phyloP scores from a whole-genome alignment of 2,888 invertebrate species.

The Clitarchus hookeri region DNA sequence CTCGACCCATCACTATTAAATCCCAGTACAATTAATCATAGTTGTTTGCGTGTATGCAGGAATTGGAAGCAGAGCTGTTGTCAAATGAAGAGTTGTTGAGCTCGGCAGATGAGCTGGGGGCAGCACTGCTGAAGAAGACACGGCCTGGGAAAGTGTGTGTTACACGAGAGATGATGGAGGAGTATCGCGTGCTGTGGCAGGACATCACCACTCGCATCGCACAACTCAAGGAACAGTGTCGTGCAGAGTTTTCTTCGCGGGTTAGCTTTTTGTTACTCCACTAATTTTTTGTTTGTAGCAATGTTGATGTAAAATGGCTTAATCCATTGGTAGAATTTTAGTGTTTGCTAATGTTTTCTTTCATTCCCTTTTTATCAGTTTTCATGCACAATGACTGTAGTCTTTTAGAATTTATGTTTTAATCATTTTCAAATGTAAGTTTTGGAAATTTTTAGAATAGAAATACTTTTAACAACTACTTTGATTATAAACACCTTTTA shows the following conservation, averaged over 20 bases:
- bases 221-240: conserved; percentile 49
- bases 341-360: no score
- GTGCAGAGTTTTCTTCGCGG: conserved; percentile 21
- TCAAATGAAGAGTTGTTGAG: conserved; percentile 57
- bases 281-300: background rate
- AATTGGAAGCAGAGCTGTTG: conserved; percentile 62
- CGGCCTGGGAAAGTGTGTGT: conserved; percentile 60
- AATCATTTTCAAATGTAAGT: no score
- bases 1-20: no score
- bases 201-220: conserved; percentile 62
- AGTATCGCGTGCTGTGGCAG: conserved; percentile 68
- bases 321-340: no score
- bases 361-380: no score
- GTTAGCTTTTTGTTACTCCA: background rate
- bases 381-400: no score
- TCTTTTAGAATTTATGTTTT: no score
- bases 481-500: no score
- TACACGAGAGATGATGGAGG: conserved; percentile 65
- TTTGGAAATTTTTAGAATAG: no score
- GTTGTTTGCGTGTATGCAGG: conserved; percentile 43
- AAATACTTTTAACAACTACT: no score
- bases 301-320: no score
- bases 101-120: conserved; percentile 64
- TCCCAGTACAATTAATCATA: no score
- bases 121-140: conserved; percentile 63